Conservation (phyloP, 2,113 vertebrate genomes). For the Pelecanus crispus region DNA sequence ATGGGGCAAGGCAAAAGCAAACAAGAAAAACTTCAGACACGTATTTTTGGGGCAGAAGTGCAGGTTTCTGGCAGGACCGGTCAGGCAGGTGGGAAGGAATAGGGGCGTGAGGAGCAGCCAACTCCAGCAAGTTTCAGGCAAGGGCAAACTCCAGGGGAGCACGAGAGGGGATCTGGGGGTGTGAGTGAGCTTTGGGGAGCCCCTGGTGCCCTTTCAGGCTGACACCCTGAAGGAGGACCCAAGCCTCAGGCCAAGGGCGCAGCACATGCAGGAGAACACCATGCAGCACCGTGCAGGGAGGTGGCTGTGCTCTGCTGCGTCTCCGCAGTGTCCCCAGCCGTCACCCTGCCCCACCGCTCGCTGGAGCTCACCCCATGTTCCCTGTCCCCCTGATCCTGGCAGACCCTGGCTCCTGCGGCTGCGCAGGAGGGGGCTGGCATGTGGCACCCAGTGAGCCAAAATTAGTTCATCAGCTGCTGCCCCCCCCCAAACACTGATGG, state of each 20-base stretch:
- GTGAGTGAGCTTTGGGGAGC: background rate
- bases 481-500: background rate
- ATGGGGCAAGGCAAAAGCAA: background rate
- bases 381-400: no score
- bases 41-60: background rate
- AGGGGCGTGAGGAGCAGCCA: background rate
- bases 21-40: background rate
- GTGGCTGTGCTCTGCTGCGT: rapidly evolving
- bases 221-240: background rate
- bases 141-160: background rate
- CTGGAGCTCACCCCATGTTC: background rate
- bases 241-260: background rate
- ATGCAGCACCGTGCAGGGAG: background rate
- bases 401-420: background rate
- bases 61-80: rapidly evolving
- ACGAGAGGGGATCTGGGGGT: background rate
- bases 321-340: background rate
- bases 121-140: background rate
- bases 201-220: background rate
- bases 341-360: background rate
- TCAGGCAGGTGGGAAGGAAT: background rate
- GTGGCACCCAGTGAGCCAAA: background rate
- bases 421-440: background rate
- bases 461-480: background rate
- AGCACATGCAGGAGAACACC: background rate